phyloP scores from a whole-genome alignment of 2,797 vertebrate genomes.

The Rhadinocentrus ornatus region DNA sequence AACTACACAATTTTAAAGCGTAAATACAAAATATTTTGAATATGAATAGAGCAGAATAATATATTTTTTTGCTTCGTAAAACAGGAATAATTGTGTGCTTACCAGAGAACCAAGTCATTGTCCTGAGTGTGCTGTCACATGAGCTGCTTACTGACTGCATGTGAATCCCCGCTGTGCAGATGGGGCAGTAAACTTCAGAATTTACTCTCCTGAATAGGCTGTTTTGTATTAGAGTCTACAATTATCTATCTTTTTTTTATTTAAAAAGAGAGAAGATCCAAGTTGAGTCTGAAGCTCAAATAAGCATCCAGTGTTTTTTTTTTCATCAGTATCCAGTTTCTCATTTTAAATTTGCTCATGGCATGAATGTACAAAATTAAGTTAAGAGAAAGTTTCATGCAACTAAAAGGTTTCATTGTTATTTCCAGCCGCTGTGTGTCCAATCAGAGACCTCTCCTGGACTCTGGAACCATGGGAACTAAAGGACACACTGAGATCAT shows the following conservation, averaged over 20 bases:
- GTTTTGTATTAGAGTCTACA: too few relatives aligned
- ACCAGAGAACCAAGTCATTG: neutral
- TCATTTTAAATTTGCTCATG: constrained; percentile 4
- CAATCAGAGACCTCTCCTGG: constrained; percentile 93
- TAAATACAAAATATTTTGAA: neutral
- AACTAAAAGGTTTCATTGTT: neutral
- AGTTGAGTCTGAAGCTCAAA: neutral
- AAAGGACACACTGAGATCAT: constrained; percentile 98
- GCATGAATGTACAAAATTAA: neutral
- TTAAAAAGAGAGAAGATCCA: too few relatives aligned
- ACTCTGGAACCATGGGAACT: constrained; percentile 99
- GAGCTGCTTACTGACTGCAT: neutral
- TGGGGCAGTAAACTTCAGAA: too few relatives aligned
- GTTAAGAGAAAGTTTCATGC: neutral
- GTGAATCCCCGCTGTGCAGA: neutral
- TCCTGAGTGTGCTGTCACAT: neutral
- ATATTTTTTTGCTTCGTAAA: neutral
- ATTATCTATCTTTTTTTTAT: too few relatives aligned
- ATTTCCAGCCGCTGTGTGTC: constrained; percentile 90
- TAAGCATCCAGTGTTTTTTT: neutral
- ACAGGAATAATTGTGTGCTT: neutral
- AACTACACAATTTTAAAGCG: neutral
- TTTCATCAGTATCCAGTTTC: neutral
- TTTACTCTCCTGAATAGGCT: too few relatives aligned
- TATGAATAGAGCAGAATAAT: neutral